Conservation (phyloP, 2,113 vertebrate species). For the Marmota monax region DNA sequence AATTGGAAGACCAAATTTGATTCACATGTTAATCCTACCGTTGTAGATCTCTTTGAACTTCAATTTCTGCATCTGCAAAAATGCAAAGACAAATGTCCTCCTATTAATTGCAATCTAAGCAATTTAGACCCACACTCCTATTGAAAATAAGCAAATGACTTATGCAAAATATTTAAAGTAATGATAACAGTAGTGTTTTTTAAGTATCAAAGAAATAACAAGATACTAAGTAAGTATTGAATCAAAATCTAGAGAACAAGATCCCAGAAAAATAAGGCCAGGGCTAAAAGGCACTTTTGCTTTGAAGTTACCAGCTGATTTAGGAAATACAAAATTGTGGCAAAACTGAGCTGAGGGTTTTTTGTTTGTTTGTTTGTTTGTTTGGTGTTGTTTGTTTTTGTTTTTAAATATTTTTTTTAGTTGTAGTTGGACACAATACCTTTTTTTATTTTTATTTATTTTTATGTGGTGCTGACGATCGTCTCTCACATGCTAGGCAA, state of each 20-base stretch:
- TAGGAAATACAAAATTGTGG: background rate
- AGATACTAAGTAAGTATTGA: conserved; percentile 12
- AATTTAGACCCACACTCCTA: background rate
- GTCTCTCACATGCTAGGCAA: too few species aligned
- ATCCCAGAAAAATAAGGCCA: background rate
- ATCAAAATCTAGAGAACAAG: conserved; percentile 1
- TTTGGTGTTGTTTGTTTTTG: too few species aligned
- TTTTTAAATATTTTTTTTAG: too few species aligned
- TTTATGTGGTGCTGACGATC: too few species aligned
- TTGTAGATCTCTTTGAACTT: background rate
- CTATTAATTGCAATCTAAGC: background rate
- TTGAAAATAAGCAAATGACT: background rate
- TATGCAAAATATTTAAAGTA: background rate
- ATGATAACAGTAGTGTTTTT: background rate
- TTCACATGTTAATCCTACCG: background rate
- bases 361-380: too few species aligned
- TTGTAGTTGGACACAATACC: too few species aligned
- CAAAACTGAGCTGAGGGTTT: background rate
- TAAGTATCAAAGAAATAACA: conserved; percentile 5
- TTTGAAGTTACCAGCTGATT: background rate
- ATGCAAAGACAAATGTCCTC: background rate
- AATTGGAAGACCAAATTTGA: background rate
- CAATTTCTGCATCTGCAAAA: background rate
- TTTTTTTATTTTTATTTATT: too few species aligned
- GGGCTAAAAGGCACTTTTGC: background rate